A percentile compares a stretch with the other conserved stretches of the same genome.
phyloP scores from a whole-genome alignment of 2,797 vertebrate genomes.

The Spinus pinus region DNA sequence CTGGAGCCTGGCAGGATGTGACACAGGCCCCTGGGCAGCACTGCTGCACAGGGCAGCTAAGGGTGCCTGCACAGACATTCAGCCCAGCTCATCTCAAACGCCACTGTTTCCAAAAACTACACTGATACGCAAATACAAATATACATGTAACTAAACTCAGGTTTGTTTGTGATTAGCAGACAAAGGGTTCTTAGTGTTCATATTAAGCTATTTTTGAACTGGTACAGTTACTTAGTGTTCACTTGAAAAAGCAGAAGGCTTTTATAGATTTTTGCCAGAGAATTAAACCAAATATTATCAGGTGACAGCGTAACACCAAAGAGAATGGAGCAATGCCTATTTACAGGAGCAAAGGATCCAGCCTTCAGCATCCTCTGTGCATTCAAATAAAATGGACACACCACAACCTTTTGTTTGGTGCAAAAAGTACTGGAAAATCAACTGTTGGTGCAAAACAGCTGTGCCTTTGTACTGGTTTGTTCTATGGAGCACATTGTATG shows the following conservation, averaged over 20 bases:
- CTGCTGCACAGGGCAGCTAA: accelerated
- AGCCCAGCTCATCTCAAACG: background rate
- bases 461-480: background rate
- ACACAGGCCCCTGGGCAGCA: accelerated
- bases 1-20: background rate
- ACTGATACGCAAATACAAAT: background rate
- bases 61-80: background rate
- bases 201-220: background rate
- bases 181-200: background rate
- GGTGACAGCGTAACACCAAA: background rate
- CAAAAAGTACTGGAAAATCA: background rate
- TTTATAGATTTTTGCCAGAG: background rate
- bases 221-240: background rate
- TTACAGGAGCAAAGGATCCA: background rate
- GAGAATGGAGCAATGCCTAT: background rate
- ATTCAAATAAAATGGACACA: background rate
- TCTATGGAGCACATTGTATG: background rate
- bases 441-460: background rate
- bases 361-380: background rate
- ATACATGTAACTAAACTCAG: accelerated
- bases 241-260: background rate
- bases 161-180: background rate
- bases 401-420: background rate
- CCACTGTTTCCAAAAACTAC: background rate
- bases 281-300: background rate